phyloP scores from a whole-genome alignment of 2,797 vertebrate genomes.

The Tokudaia muenninki region DNA sequence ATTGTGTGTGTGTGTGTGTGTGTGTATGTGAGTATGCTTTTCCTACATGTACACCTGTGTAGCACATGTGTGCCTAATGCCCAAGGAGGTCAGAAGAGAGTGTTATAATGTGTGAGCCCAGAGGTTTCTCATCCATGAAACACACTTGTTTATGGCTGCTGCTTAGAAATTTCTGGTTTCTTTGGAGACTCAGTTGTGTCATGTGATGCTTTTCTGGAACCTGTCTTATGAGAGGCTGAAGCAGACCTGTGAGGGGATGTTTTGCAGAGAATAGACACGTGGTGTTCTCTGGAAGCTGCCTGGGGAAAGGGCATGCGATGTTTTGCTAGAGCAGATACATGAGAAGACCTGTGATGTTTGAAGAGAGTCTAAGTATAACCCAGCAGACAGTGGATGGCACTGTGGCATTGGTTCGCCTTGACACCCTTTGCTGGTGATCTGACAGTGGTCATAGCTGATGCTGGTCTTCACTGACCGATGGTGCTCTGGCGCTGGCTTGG shows the following conservation, averaged over 20 bases:
- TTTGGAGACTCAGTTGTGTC: background rate
- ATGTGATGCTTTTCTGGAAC: background rate
- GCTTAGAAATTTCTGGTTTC: background rate
- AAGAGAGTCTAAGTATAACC: background rate
- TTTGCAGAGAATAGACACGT: background rate
- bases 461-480: too few species aligned
- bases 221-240: background rate
- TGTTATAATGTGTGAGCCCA: background rate
- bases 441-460: too few species aligned
- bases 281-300: background rate
- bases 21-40: background rate
- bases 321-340: background rate
- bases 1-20: too few species aligned
- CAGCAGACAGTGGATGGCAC: background rate
- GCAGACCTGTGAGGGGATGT: background rate
- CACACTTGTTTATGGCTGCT: background rate
- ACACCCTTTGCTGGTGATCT: too few species aligned
- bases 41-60: too few species aligned
- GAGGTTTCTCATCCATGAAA: conserved; percentile 10
- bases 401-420: background rate
- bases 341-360: background rate
- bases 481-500: background rate
- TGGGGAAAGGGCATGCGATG: background rate
- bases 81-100: background rate
- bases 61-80: too few species aligned